Percentiles rank a stretch among this genome's conserved stretches.
phyloP scores from a whole-genome alignment of 2,888 invertebrate species.

The Lymantria monacha region DNA sequence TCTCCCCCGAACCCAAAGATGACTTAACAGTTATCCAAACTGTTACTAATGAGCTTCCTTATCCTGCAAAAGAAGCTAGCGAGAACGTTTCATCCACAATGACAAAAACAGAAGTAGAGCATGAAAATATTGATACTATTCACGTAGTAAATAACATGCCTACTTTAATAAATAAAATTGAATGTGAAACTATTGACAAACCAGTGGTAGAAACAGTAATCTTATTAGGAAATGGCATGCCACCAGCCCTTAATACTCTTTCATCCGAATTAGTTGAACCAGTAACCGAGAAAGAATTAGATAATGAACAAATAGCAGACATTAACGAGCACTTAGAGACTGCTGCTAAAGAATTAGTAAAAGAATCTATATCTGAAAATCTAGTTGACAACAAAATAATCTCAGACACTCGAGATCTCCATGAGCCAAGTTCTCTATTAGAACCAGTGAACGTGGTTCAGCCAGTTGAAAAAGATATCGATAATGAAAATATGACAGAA shows the following conservation, averaged over 20 bases:
- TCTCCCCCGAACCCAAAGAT: slow-evolving; percentile 28
- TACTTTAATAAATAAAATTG: slow-evolving; percentile 12
- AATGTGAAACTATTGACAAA: slow-evolving; percentile 10
- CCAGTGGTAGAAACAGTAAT: neutral
- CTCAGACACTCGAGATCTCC: neutral
- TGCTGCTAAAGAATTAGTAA: slow-evolving; percentile 32
- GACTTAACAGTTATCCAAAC: slow-evolving; percentile 26
- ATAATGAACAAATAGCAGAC: slow-evolving; percentile 3
- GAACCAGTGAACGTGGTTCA: neutral
- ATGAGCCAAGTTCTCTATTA: neutral
- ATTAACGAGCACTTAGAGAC: slow-evolving; percentile 37
- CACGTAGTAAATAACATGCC: slow-evolving; percentile 1
- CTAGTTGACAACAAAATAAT: neutral
- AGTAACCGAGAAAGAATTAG: neutral
- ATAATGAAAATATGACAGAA: neutral
- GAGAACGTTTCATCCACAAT: slow-evolving; percentile 22
- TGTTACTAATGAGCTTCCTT: slow-evolving; percentile 34
- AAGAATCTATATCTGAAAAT: slow-evolving; percentile 2
- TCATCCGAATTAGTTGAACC: slow-evolving; percentile 4
- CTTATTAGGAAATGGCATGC: neutral
- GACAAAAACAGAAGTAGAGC: slow-evolving; percentile 11
- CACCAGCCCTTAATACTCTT: neutral
- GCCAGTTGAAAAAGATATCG: neutral
- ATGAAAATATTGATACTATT: slow-evolving; percentile 12
- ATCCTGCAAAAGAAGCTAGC: slow-evolving; percentile 35